These are phyloP conservation scores for Argya squamiceps DNA, from an alignment of 2,797 vertebrate species.

Conservation along the genomic window DNA sequence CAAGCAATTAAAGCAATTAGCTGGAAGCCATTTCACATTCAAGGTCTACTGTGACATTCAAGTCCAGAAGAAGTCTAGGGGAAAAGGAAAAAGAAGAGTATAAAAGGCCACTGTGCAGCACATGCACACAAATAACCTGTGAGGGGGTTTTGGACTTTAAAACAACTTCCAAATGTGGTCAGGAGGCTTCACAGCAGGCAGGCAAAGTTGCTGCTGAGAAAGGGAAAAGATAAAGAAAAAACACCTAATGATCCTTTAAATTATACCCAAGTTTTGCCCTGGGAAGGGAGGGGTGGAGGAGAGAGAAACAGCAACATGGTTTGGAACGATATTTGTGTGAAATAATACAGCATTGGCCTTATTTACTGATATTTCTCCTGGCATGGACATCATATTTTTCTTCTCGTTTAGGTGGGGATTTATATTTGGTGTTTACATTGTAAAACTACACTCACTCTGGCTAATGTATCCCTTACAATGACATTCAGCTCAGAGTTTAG, in stretches of 20 bases:
- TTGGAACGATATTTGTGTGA: neutral
- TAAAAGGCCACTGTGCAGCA: neutral
- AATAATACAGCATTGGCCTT: neutral
- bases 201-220: slow-evolving; percentile 40
- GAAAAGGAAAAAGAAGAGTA: slow-evolving; percentile 22
- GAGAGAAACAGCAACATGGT: neutral
- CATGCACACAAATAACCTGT: slow-evolving; percentile 64
- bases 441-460: slow-evolving; percentile 50
- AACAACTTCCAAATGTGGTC: slow-evolving; percentile 23
- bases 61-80: slow-evolving; percentile 74
- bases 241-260: slow-evolving; percentile 43
- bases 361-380: slow-evolving; percentile 41
- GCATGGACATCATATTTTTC: slow-evolving; percentile 26
- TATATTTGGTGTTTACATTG: slow-evolving; percentile 65
- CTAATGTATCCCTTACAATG: slow-evolving; percentile 57
- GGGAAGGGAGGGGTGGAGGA: neutral
- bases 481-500: slow-evolving; percentile 56
- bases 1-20: slow-evolving; percentile 95
- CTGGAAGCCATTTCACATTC: slow-evolving; percentile 88
- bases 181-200: slow-evolving; percentile 31
- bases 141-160: neutral
- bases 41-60: slow-evolving; percentile 87
- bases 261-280: slow-evolving; percentile 34
- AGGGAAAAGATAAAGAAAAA: neutral
- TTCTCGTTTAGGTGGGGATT: slow-evolving; percentile 63